Evolutionary conservation across 2,888 invertebrate species (phyloP).

Genomic region (Lasioglossum villosulum): DNA sequence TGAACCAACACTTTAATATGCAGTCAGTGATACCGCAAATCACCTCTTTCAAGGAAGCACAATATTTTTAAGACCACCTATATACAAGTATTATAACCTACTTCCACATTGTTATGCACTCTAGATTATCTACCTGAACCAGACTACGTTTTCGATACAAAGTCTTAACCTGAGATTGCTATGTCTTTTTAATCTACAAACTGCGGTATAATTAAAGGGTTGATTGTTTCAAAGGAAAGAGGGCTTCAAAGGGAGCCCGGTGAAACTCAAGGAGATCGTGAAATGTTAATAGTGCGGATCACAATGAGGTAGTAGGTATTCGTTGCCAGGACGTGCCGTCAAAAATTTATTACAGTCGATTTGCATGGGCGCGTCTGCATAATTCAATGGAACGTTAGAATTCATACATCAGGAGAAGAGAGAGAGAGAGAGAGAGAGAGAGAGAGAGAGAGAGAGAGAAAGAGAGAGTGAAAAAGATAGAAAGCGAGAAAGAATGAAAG

Average conservation of each 20-base stretch:
- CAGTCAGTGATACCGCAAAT: no score
- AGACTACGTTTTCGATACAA: neutral
- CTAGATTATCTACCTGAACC: neutral
- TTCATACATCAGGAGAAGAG: neutral
- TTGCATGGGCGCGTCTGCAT: slow-evolving; percentile 48
- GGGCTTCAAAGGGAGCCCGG: neutral
- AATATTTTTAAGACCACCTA: no score
- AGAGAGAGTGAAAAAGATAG: neutral
- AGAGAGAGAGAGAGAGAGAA: neutral
- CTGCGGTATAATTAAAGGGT: neutral
- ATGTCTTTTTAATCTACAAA: neutral
- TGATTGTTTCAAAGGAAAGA: neutral
- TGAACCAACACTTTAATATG: no score
- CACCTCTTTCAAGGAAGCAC: no score
- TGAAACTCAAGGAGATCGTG: neutral
- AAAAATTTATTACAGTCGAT: slow-evolving; percentile 53
- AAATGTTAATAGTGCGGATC: slow-evolving; percentile 29
- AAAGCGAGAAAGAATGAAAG: neutral
- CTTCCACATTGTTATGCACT: neutral
- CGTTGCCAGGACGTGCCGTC: slow-evolving; percentile 20
- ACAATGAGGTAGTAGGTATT: slow-evolving; percentile 23
- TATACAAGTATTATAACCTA: no score
- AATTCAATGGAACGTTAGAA: slow-evolving; percentile 29
- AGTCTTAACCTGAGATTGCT: neutral
- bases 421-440: neutral